Conservation (phyloP, 2,113 vertebrate species). For the Electrona antarctica region DNA sequence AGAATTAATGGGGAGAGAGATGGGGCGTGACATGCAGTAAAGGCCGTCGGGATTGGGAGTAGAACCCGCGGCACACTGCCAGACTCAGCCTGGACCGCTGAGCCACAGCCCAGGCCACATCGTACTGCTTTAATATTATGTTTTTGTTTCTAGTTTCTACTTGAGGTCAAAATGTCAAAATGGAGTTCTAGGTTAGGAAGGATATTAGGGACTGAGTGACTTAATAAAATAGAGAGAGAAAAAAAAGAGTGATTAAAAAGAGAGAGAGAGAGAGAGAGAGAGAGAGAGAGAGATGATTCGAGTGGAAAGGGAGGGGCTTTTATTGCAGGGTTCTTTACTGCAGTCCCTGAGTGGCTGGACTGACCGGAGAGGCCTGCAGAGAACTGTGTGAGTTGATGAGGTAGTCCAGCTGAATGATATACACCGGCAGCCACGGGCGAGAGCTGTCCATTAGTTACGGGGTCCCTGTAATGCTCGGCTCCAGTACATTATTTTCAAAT, state of each 20-base stretch:
- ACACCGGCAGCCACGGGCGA: slow-evolving; percentile 88
- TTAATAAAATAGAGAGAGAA: background rate
- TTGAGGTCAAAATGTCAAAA: too few relatives aligned
- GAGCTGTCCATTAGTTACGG: slow-evolving; percentile 93
- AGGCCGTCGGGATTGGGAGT: too few relatives aligned
- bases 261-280: slow-evolving; percentile 4
- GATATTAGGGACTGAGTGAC: background rate
- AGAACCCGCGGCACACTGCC: too few relatives aligned
- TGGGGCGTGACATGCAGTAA: too few relatives aligned
- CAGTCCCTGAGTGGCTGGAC: slow-evolving; percentile 51
- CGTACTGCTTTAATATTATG: too few relatives aligned
- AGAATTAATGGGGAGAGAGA: too few relatives aligned
- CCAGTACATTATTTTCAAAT: slow-evolving; percentile 98
- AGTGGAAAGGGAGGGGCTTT: slow-evolving; percentile 36
- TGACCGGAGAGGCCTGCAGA: slow-evolving; percentile 51
- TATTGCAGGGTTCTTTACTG: slow-evolving; percentile 48
- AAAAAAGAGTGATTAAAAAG: background rate
- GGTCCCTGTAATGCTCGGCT: slow-evolving; percentile 88
- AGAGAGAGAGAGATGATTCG: slow-evolving; percentile 7
- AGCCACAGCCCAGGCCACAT: too few relatives aligned
- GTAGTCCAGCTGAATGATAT: slow-evolving; percentile 90
- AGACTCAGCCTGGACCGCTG: too few relatives aligned
- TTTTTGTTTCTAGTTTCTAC: too few relatives aligned
- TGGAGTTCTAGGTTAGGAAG: background rate
- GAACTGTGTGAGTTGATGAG: slow-evolving; percentile 82